Evolutionary conservation across 1,140 invertebrate species (phyloP).

Genomic region (Pseudomyrmex cubaensis): DNA sequence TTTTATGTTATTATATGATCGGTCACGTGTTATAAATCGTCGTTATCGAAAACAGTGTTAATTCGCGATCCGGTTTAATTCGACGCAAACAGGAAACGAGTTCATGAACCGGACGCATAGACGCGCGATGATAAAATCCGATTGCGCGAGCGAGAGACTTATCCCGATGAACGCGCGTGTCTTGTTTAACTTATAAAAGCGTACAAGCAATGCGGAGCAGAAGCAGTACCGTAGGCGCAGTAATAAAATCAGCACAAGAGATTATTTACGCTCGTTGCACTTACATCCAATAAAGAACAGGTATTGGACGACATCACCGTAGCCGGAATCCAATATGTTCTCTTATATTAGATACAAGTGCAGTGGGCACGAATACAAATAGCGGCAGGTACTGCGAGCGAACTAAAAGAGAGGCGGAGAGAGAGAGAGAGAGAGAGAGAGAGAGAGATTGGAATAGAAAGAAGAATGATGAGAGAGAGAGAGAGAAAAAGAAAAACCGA

Average conservation of each 20-base stretch:
- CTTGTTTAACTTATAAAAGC: constrained; percentile 57
- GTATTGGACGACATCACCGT: constrained; percentile 69
- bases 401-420: constrained; percentile 8
- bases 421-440: not conserved
- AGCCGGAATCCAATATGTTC: constrained; percentile 69
- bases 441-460: not conserved
- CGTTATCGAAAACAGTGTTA: too few relatives aligned
- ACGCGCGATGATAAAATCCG: constrained; percentile 23
- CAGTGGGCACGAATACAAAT: constrained; percentile 69
- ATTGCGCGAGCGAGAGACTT: constrained; percentile 50
- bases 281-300: constrained; percentile 74
- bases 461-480: not conserved
- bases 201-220: constrained; percentile 56
- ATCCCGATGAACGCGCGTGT: constrained; percentile 22
- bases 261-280: constrained; percentile 73
- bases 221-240: constrained; percentile 59
- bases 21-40: too few relatives aligned
- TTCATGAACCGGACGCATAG: constrained; percentile 8
- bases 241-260: constrained; percentile 74
- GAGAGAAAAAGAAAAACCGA: constrained; percentile 6
- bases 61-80: too few relatives aligned
- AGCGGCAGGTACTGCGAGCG: constrained; percentile 44
- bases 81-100: not conserved
- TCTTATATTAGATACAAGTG: constrained; percentile 67
- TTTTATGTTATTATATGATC: too few relatives aligned